These are phyloP conservation scores for Lutra lutra DNA, from an alignment of 2,797 vertebrate species.

Conservation along the genomic window DNA sequence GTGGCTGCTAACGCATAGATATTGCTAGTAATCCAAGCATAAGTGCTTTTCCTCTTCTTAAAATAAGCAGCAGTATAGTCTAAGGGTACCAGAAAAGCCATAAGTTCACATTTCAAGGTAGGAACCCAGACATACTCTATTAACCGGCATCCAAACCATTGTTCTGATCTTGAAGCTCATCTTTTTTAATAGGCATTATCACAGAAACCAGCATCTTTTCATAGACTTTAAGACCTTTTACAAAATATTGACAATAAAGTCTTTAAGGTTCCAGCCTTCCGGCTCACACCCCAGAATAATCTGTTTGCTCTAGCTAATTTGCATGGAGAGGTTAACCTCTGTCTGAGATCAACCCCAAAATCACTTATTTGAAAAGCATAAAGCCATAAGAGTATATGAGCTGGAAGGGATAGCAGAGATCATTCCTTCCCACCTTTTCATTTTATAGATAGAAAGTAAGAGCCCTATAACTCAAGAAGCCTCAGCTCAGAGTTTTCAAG, in stretches of 20 bases:
- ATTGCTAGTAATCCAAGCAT: background rate
- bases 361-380: background rate
- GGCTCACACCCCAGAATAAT: background rate
- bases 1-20: background rate
- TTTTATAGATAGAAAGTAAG: background rate
- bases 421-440: background rate
- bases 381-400: background rate
- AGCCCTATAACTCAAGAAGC: background rate
- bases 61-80: slow-evolving; percentile 46
- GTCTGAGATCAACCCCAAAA: background rate
- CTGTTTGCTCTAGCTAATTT: background rate
- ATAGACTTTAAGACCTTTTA: slow-evolving; percentile 28
- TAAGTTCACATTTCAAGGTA: slow-evolving; percentile 62
- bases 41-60: background rate
- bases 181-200: slow-evolving; percentile 36
- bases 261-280: background rate
- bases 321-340: background rate
- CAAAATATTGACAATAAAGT: slow-evolving; percentile 38
- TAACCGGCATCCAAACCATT: slow-evolving; percentile 54
- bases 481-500: background rate
- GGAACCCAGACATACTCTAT: slow-evolving; percentile 39
- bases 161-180: background rate
- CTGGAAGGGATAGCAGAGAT: background rate
- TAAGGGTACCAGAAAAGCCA: background rate
- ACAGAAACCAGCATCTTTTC: slow-evolving; percentile 6